These are phyloP conservation scores for Hyles euphorbiae DNA, from an alignment of 1,140 invertebrate species.

Conservation along the genomic window DNA sequence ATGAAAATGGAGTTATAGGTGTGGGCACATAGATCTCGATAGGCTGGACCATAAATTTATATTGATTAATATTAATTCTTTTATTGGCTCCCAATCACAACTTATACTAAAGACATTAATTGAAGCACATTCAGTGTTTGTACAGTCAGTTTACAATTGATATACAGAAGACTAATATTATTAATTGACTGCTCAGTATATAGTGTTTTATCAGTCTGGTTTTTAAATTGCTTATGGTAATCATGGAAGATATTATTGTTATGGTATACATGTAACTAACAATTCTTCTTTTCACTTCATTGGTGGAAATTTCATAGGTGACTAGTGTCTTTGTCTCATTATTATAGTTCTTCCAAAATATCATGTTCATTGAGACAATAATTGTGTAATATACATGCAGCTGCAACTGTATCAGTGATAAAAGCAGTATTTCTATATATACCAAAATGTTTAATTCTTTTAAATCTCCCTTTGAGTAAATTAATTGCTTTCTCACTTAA, in stretches of 20 bases:
- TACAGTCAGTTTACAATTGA: too few relatives aligned
- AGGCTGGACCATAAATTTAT: not conserved
- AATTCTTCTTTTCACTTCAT: too few relatives aligned
- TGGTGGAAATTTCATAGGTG: too few relatives aligned
- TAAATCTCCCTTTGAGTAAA: conserved; percentile 42
- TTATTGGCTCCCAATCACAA: not conserved
- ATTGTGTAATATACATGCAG: conserved; percentile 55
- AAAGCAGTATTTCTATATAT: conserved; percentile 55
- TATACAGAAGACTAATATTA: too few relatives aligned
- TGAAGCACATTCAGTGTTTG: too few relatives aligned
- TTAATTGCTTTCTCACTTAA: conserved; percentile 46
- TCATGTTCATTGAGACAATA: conserved; percentile 53
- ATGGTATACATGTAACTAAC: too few relatives aligned
- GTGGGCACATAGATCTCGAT: not conserved
- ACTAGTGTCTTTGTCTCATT: not conserved
- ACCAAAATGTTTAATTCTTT: conserved; percentile 43
- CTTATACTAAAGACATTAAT: too few relatives aligned
- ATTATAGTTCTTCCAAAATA: conserved; percentile 28
- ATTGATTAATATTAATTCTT: not conserved
- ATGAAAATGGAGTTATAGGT: conserved; percentile 1
- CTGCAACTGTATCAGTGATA: conserved; percentile 53
- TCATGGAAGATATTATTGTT: too few relatives aligned
- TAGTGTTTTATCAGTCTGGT: too few relatives aligned
- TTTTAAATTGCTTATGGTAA: too few relatives aligned
- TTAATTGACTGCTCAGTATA: too few relatives aligned